A percentile compares a stretch with the other conserved stretches of the same genome.
Evolutionary conservation across 2,113 vertebrate genomes (phyloP).

Genomic region (Bostrychus sinensis): DNA sequence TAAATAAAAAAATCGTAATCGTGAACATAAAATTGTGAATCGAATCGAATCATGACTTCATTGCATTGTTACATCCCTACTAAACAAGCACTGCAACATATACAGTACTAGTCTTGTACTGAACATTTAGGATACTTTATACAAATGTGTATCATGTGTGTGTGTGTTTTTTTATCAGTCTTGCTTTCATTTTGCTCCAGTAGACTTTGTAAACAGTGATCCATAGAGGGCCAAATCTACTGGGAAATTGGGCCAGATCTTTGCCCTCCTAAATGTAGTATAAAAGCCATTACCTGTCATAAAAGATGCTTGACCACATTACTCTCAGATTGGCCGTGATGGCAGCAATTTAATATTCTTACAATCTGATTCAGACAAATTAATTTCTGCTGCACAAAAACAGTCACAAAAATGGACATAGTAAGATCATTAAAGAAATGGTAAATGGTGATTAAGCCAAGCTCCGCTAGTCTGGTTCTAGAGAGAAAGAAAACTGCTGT

Average conservation of each 20-base stretch:
- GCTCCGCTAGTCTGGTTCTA: constrained; percentile 65
- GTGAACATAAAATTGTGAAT: no score
- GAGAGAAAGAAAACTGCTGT: constrained; percentile 73
- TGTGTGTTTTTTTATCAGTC: constrained; percentile 33
- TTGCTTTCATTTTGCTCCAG: constrained; percentile 43
- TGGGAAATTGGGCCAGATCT: constrained; percentile 67
- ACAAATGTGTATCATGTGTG: constrained; percentile 54
- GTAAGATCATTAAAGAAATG: constrained; percentile 60
- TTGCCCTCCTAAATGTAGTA: constrained; percentile 54
- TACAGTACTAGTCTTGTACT: no score
- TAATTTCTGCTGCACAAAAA: constrained; percentile 53
- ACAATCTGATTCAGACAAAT: constrained; percentile 76
- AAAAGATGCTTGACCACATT: constrained; percentile 63
- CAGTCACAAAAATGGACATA: constrained; percentile 57
- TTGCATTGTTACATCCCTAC: no score
- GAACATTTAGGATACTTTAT: no score
- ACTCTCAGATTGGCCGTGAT: constrained; percentile 73
- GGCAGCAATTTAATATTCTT: constrained; percentile 72
- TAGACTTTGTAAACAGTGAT: constrained; percentile 52
- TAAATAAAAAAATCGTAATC: no score
- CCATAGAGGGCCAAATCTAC: constrained; percentile 68
- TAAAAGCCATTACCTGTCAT: constrained; percentile 67
- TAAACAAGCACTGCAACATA: no score
- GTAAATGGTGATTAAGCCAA: constrained; percentile 69
- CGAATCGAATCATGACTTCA: no score